Evolutionary conservation across 2,888 invertebrate species (phyloP).

Genomic region (Eudasyphora cyanicolor): DNA sequence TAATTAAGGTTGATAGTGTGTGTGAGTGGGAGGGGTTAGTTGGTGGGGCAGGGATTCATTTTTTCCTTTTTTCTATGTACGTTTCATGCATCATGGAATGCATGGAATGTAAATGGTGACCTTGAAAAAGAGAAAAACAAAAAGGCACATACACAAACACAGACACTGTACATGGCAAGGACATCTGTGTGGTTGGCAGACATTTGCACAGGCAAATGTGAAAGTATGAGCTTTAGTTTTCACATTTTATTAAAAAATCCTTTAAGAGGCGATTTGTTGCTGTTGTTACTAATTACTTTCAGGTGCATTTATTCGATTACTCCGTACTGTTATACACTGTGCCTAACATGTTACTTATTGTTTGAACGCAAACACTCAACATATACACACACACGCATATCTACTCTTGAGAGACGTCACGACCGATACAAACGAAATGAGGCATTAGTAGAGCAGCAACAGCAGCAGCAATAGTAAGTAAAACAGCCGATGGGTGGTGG

Average conservation of each 20-base stretch:
- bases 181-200: background rate
- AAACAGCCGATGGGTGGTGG: no score
- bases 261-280: background rate
- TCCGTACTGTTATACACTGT: slow-evolving; percentile 39
- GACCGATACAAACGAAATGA: slow-evolving; percentile 28
- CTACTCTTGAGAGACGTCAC: no score
- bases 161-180: background rate
- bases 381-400: slow-evolving; percentile 8
- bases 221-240: background rate
- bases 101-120: background rate
- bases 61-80: no score
- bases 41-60: background rate
- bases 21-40: background rate
- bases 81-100: background rate
- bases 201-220: background rate
- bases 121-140: slow-evolving; percentile 3
- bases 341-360: slow-evolving; percentile 45
- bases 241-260: background rate
- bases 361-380: slow-evolving; percentile 19
- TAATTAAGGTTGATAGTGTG: background rate
- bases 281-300: background rate
- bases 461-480: slow-evolving; percentile 21
- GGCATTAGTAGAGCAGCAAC: slow-evolving; percentile 22
- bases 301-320: slow-evolving; percentile 35
- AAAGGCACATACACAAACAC: background rate